These are phyloP conservation scores for Caenorhabditis virilis DNA, from an alignment of 2,888 invertebrate genomes.

Conservation along the genomic window DNA sequence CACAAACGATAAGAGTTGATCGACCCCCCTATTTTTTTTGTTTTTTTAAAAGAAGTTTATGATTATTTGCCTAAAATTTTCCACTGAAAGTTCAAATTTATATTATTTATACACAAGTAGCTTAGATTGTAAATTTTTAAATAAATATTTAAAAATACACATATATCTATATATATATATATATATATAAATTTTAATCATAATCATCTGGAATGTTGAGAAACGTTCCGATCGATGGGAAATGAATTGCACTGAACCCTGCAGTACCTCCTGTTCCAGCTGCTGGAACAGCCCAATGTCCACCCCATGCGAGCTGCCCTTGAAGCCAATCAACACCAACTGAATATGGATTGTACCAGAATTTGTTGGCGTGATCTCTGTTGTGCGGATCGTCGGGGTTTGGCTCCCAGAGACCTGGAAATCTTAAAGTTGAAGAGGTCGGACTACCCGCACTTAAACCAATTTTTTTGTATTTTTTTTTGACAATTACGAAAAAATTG, in stretches of 20 bases:
- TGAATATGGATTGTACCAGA: constrained; percentile 52
- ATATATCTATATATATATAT: too few relatives aligned
- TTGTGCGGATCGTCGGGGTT: constrained; percentile 64
- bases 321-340: constrained; percentile 57
- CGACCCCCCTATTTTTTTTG: too few relatives aligned
- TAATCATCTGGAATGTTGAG: constrained; percentile 55
- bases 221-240: constrained; percentile 51
- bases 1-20: too few relatives aligned
- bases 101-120: too few relatives aligned
- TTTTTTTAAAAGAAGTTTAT: too few relatives aligned
- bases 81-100: too few relatives aligned
- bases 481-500: too few relatives aligned
- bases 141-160: too few relatives aligned
- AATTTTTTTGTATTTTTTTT: neutral
- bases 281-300: constrained; percentile 57
- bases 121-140: too few relatives aligned
- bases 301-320: constrained; percentile 55
- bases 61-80: too few relatives aligned
- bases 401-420: constrained; percentile 57
- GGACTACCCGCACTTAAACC: neutral
- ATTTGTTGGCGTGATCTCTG: constrained; percentile 62
- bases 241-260: constrained; percentile 48
- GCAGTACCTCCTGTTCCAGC: constrained; percentile 52
- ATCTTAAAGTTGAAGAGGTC: neutral
- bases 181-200: constrained; percentile 32